phyloP scores from a whole-genome alignment of 2,797 vertebrate species.

The Coccyzus lansbergi region DNA sequence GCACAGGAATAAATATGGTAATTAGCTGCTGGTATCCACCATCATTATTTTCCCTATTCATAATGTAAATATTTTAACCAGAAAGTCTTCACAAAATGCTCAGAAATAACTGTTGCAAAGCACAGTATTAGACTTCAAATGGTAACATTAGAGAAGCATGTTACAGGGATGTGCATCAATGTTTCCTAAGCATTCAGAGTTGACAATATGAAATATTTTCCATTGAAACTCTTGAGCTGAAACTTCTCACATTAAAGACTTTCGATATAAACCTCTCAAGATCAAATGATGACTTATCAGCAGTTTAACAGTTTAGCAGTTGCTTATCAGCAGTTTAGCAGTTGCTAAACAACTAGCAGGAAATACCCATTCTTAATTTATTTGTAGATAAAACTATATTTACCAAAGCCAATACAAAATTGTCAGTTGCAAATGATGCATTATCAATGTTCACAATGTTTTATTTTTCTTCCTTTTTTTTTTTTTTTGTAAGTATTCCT shows the following conservation, averaged over 20 bases:
- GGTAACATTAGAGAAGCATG: background rate
- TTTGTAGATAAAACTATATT: background rate
- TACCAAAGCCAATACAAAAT: background rate
- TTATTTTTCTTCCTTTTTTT: background rate
- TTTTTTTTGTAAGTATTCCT: background rate
- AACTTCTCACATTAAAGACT: background rate
- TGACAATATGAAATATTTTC: background rate
- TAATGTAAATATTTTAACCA: background rate
- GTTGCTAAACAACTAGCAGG: background rate
- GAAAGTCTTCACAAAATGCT: background rate
- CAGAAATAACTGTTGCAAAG: background rate
- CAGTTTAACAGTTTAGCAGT: no score
- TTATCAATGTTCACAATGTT: background rate
- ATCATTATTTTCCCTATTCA: background rate
- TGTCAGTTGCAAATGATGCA: background rate
- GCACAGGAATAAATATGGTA: background rate
- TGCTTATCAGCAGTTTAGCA: background rate
- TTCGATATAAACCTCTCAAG: background rate
- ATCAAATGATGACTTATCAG: background rate
- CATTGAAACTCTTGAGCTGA: background rate
- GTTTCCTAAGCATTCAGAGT: background rate
- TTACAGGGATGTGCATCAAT: background rate
- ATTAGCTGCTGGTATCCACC: background rate
- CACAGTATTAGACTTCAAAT: background rate
- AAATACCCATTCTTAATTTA: background rate